These are phyloP conservation scores for Stichodactyla mertensii DNA, from an alignment of 64 coral and sea anemone genomes.

Conservation along the genomic window DNA sequence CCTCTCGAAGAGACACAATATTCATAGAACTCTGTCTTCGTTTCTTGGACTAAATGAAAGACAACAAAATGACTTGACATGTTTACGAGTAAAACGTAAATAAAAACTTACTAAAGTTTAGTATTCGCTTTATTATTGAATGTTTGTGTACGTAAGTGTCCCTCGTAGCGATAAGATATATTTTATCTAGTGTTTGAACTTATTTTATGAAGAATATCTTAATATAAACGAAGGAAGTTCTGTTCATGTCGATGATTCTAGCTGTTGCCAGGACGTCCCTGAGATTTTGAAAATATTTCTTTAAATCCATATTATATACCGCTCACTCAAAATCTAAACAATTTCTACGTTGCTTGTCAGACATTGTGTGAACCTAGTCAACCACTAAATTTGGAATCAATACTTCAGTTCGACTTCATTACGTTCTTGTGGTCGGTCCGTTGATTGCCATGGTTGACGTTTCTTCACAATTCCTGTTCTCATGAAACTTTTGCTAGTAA, in stretches of 20 bases:
- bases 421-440: too few species aligned
- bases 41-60: background rate
- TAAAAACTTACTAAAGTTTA: background rate
- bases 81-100: background rate
- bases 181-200: background rate
- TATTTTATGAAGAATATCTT: background rate
- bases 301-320: too few species aligned
- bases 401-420: background rate
- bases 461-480: too few species aligned
- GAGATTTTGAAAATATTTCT: too few species aligned
- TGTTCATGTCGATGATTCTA: background rate
- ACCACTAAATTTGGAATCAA: background rate
- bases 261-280: too few species aligned
- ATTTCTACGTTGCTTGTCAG: background rate
- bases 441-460: too few species aligned
- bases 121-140: background rate
- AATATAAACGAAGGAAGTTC: background rate
- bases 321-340: background rate
- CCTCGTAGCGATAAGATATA: background rate
- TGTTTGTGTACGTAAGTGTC: background rate
- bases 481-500: background rate
- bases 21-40: background rate
- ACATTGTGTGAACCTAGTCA: background rate
- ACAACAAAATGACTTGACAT: background rate
- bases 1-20: background rate